phyloP scores from a whole-genome alignment of 2,797 vertebrate genomes.

The Sparidentex hasta region DNA sequence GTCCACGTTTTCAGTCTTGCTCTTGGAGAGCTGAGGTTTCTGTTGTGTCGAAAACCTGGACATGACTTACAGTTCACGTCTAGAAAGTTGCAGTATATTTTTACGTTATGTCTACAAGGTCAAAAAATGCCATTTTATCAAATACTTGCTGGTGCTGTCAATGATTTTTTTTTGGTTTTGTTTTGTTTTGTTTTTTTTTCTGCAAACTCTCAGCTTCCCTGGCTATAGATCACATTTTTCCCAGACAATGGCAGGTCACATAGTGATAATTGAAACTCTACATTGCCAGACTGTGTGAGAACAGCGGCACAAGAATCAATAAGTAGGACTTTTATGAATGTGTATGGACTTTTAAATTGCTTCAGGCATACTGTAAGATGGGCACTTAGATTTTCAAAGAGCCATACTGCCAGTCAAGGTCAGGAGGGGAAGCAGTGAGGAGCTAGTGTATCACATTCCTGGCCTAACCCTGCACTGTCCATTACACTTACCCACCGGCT shows the following conservation, averaged over 20 bases:
- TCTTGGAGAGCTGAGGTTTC: constrained; percentile 27
- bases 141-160: constrained; percentile 28
- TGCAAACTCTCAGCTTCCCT: constrained; percentile 58
- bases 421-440: constrained; percentile 69
- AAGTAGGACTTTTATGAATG: constrained; percentile 79
- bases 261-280: constrained; percentile 79
- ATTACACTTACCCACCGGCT: constrained; percentile 71
- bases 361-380: constrained; percentile 79
- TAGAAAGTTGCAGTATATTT: constrained; percentile 18
- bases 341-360: constrained; percentile 80
- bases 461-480: constrained; percentile 72
- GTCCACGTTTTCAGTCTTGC: constrained; percentile 41
- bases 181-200: constrained; percentile 13
- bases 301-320: constrained; percentile 80
- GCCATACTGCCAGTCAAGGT: constrained; percentile 83
- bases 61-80: constrained; percentile 11
- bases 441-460: constrained; percentile 60
- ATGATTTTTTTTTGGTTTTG: constrained; percentile 25
- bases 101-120: constrained; percentile 40
- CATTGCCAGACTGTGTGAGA: constrained; percentile 79
- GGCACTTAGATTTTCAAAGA: constrained; percentile 84
- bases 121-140: constrained; percentile 37
- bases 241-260: constrained; percentile 77
- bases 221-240: constrained; percentile 77
- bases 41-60: background rate